Evolutionary conservation across 2,888 invertebrate genomes (phyloP).

Genomic region (Ectemnius cavifrons): DNA sequence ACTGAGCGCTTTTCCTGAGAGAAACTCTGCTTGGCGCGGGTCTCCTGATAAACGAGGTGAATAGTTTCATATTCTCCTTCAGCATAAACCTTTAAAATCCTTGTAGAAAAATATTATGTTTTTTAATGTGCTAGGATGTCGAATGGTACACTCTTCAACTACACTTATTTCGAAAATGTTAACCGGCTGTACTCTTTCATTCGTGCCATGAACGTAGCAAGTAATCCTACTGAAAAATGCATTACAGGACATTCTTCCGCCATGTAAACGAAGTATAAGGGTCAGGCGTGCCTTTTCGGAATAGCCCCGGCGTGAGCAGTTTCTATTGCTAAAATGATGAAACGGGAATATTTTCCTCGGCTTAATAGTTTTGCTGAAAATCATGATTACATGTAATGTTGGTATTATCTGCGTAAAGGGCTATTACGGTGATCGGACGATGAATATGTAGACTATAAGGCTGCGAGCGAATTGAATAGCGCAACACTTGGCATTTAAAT

Average conservation of each 20-base stretch:
- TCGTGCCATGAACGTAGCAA: too few species aligned
- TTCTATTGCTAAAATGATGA: conserved; percentile 46
- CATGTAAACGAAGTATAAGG: conserved; percentile 55
- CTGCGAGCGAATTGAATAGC: conserved; percentile 46
- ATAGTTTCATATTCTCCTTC: too few species aligned
- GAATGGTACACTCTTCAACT: too few species aligned
- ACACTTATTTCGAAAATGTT: too few species aligned
- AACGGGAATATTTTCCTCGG: conserved; percentile 40
- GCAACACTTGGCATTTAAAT: conserved; percentile 15
- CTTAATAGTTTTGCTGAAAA: conserved; percentile 28
- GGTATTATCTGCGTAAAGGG: conserved; percentile 24
- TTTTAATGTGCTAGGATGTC: too few species aligned
- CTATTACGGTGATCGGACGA: conserved; percentile 40
- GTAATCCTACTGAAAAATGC: too few species aligned
- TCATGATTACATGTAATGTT: conserved; percentile 31
- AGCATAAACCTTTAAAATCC: too few species aligned
- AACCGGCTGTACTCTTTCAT: too few species aligned
- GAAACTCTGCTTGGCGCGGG: too few species aligned
- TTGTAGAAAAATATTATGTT: too few species aligned
- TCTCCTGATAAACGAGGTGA: too few species aligned
- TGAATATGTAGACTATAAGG: conserved; percentile 29
- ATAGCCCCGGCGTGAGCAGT: conserved; percentile 24
- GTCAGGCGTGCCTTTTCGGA: conserved; percentile 29
- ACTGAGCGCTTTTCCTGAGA: too few species aligned
- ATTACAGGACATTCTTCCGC: conserved; percentile 1